Base-by-base conservation (phyloP, 1,140 invertebrate genomes). In the Wiebesia pumilae region DNA sequence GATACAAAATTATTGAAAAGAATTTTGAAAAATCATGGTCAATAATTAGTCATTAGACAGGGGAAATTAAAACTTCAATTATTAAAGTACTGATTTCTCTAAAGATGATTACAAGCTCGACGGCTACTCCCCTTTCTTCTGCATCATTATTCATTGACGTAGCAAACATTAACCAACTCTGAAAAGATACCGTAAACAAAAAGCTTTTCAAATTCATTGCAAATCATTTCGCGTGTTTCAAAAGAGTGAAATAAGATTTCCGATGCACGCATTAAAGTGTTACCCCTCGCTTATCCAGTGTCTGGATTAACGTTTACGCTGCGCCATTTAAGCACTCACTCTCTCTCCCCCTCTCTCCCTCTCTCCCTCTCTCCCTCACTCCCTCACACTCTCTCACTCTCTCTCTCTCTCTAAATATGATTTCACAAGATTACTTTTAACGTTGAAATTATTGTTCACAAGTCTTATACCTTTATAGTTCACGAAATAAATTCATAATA, bases 71-170 rank as follows among this genome's bases (percentile, higher is more conserved):
- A 62, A 62, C 24, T n/a, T 62, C 58, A 62, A 62, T 62, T 62
- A 62, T 62, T 62, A 62, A 27, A 62, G 4, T 14, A 62, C 24
- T 62, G 58, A 62, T 62, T 62, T 69, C 1, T 10, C n/a, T 33
- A 69, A 69, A 69, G 65, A 69, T 69, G n/a, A 69, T 69, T 71
- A 12, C 69, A 71, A 38, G 33, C n/a, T 71, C 14, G 40, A 1
- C 30, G 33, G 33, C 10, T 38, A 38, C 19, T 71, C 30, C 33
- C 69, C 38, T 38, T 71, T 38, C 69, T 71, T 71, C 19, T 38
- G 21, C 35, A 71, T 71, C 69, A 71, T 71, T 71, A 71, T 71
- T 71, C 69, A 71, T 71, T 71, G 33, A 38, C 19, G 33, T 6
- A 2, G 35, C n/a, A 14, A 38, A 21, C 69, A 71, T 38, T 71